Percentiles rank a stretch among this genome's conserved stretches.
These are phyloP conservation scores for Tetrapedia diversipes DNA, from an alignment of 2,888 invertebrate species.

Conservation along the genomic window DNA sequence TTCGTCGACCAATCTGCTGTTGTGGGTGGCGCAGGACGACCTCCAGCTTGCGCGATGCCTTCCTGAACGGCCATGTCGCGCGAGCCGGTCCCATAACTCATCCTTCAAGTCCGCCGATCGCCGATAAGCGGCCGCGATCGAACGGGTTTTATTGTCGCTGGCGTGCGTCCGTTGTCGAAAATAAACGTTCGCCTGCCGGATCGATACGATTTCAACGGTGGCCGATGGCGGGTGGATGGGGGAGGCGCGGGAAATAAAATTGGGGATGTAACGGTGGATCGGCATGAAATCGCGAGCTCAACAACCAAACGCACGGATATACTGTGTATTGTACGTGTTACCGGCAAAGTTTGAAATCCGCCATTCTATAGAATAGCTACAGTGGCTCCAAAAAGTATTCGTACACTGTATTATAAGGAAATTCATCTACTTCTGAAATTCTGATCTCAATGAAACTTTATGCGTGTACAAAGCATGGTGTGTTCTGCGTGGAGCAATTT, in stretches of 20 bases:
- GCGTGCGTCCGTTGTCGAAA: conserved; percentile 49
- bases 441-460: too few species aligned
- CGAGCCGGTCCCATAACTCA: conserved; percentile 59
- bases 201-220: conserved; percentile 52
- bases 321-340: too few species aligned
- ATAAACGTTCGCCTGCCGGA: conserved; percentile 48
- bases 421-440: too few species aligned
- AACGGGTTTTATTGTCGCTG: conserved; percentile 62
- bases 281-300: conserved; percentile 24
- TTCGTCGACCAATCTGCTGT: conserved; percentile 68
- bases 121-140: conserved; percentile 64
- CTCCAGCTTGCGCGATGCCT: conserved; percentile 59
- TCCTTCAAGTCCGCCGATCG: conserved; percentile 59
- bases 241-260: conserved; percentile 12
- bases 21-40: conserved; percentile 64
- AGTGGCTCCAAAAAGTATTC: too few species aligned
- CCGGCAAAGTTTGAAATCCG: too few species aligned
- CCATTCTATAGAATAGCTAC: too few species aligned
- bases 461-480: too few species aligned
- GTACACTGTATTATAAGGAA: too few species aligned
- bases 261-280: conserved; percentile 9
- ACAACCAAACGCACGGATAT: neutral
- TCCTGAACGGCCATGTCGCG: conserved; percentile 56
- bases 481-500: too few species aligned
- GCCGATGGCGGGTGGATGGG: neutral